Evolutionary conservation across 2,888 invertebrate genomes (phyloP).

Genomic region (Antitype chi): DNA sequence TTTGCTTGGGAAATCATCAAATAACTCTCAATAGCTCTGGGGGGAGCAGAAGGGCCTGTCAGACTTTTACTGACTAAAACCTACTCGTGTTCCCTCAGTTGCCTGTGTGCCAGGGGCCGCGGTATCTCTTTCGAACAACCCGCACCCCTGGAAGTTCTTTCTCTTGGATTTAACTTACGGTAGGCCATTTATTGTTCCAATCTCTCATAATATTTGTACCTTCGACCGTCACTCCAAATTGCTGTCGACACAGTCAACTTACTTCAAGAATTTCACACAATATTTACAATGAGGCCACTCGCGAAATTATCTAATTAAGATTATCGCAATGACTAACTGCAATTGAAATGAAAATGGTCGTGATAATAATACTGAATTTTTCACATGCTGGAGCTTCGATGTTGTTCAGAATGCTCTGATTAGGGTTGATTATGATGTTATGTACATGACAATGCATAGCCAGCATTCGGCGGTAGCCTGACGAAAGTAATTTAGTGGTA

Average conservation of each 20-base stretch:
- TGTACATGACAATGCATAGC: constrained; percentile 60
- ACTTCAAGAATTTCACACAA: constrained; percentile 41
- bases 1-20: too few relatives aligned
- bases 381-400: constrained; percentile 18
- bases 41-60: too few relatives aligned
- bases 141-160: too few relatives aligned
- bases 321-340: constrained; percentile 49
- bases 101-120: too few relatives aligned
- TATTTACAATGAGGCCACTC: constrained; percentile 47
- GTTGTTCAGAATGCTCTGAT: constrained; percentile 33
- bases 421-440: constrained; percentile 56
- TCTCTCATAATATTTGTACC: constrained; percentile 10
- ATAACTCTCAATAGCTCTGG: too few relatives aligned
- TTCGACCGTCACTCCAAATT: constrained; percentile 19
- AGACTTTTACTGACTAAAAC: too few relatives aligned
- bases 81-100: too few relatives aligned
- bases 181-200: neutral
- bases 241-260: constrained; percentile 21
- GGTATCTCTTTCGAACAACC: too few relatives aligned
- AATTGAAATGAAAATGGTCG: constrained; percentile 17
- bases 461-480: constrained; percentile 71
- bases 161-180: neutral
- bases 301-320: constrained; percentile 53
- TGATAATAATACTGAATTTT: constrained; percentile 20
- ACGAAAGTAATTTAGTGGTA: constrained; percentile 82